A percentile compares a stretch with the other conserved stretches of the same genome.
These are phyloP conservation scores for Phorcus lineatus DNA, from an alignment of 2,888 invertebrate genomes.

Conservation along the genomic window DNA sequence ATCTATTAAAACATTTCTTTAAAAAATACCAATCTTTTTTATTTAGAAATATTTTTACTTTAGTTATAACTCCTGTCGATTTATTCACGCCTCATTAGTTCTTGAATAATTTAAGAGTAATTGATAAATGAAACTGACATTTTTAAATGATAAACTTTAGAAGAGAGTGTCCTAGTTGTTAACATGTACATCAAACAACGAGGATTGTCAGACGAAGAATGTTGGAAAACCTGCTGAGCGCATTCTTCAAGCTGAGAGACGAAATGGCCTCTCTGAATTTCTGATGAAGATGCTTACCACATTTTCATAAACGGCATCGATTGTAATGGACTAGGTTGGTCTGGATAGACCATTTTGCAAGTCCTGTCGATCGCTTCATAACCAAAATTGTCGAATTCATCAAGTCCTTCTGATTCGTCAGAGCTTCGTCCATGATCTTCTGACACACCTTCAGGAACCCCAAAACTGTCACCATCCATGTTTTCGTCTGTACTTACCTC, in stretches of 20 bases:
- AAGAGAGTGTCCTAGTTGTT: background rate
- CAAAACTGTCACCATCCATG: constrained; percentile 34
- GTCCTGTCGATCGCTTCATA: constrained; percentile 84
- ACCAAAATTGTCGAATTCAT: constrained; percentile 77
- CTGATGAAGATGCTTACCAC: constrained; percentile 80
- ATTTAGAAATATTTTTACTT: too few relatives aligned
- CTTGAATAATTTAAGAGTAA: background rate
- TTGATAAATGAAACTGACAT: background rate
- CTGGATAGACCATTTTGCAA: constrained; percentile 86
- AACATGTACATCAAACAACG: background rate
- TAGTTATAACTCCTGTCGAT: too few relatives aligned
- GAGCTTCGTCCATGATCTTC: constrained; percentile 28
- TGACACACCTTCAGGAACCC: background rate
- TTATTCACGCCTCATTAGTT: background rate
- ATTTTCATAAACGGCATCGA: constrained; percentile 91
- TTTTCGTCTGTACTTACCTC: background rate
- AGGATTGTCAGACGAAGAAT: background rate
- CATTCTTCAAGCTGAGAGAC: background rate
- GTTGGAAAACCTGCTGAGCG: background rate
- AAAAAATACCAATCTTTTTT: too few relatives aligned
- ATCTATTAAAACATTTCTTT: too few relatives aligned
- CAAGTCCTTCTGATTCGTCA: constrained; percentile 37
- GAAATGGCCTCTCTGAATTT: too few relatives aligned
- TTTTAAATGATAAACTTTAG: background rate
- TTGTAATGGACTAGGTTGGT: constrained; percentile 93